Evolutionary conservation across 2,113 vertebrate species (phyloP), one percentile per base, ranked within the genome.

Genomic region (Stigmatopora nigra): DNA sequence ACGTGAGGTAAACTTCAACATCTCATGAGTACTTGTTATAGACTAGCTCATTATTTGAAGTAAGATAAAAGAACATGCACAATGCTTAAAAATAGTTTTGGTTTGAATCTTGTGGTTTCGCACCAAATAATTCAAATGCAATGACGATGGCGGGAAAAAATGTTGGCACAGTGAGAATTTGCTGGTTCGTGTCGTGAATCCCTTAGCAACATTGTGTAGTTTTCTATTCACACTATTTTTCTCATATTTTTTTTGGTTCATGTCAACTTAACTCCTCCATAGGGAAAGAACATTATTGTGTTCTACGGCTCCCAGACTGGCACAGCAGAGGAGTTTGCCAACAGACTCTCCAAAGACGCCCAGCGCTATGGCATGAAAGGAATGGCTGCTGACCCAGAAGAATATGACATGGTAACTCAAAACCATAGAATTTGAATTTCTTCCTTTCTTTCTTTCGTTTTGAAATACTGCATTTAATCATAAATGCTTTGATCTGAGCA

Each of bases 281-380:
- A 98, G 96, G 93, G 94, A 5, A 91, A 92, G 80, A 98, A 95
- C 82, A 93, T 98, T 0, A 89, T 98, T 38, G 95, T 98, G 48
- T 98, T 99, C 87, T 99, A 98, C 0, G 97, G 97, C 25, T 99
- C 97, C 48, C 97, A 99, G 86, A 99, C 97, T 0, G 97, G 97
- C 36, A 99, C 97, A 0, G 95, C 79, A 0, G 97, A 99, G 84
- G 97, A 99, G 72, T 99, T 99, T 87, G 90, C 95, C 68, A 98
- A 94, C 82, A 91, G 97, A 11, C 85, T 99, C 12, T 91, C 97
- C 67, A 99, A 98, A 88, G 96, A 99, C 0, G 93, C 97, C 61
- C 95, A 95, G 74, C 97, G 96, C 62, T 99, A 99, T 0, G 97
- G 95, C 61, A 95, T 99, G 87, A 91, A 95, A 76, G 95, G 96